These are phyloP conservation scores for Rotaria socialis DNA, from an alignment of 2,888 invertebrate genomes.

Conservation along the genomic window DNA sequence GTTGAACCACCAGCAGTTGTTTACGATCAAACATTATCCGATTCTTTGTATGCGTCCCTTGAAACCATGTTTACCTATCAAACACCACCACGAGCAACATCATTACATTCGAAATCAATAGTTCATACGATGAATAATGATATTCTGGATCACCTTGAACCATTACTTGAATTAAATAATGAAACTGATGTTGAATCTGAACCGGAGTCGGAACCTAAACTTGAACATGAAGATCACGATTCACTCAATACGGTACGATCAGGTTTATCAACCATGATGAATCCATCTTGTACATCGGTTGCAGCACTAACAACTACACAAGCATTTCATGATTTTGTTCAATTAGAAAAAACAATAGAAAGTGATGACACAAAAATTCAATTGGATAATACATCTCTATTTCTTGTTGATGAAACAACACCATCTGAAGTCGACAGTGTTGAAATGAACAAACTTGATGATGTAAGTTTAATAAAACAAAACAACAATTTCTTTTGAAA, in stretches of 20 bases:
- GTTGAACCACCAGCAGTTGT: conserved; percentile 12
- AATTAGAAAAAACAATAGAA: neutral
- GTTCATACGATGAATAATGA: neutral
- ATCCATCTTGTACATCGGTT: neutral
- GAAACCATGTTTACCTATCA: conserved; percentile 12
- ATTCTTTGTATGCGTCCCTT: conserved; percentile 15
- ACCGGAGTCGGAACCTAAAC: neutral
- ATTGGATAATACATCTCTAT: neutral
- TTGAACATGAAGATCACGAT: neutral
- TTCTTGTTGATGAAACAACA: neutral
- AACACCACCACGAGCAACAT: neutral
- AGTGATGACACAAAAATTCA: neutral
- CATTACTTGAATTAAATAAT: neutral
- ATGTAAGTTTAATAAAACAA: neutral
- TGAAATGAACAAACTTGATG: conserved; percentile 9
- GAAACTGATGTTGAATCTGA: neutral
- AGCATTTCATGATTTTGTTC: neutral
- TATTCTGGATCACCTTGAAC: neutral
- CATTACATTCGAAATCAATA: neutral
- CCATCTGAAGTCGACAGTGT: neutral
- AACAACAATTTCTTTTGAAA: too few relatives aligned
- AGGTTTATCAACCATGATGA: neutral
- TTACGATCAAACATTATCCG: conserved; percentile 6
- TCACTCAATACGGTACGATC: neutral
- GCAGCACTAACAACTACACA: neutral